Conservation (phyloP, 1,140 invertebrate genomes). For the Apis mellifera region DNA sequence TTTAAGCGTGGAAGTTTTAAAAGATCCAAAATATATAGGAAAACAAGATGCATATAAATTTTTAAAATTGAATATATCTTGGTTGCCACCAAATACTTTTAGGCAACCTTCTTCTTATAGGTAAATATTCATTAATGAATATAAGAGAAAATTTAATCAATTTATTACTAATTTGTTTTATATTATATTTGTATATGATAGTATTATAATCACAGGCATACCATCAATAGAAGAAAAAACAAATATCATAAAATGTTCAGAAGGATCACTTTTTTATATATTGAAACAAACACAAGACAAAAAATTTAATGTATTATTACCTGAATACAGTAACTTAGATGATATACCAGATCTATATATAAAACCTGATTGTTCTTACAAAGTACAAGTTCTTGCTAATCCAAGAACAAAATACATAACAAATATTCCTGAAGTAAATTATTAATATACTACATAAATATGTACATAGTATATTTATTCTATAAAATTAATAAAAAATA, state of each 20-base stretch:
- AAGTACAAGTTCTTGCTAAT: slow-evolving; percentile 72
- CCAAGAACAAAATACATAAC: slow-evolving; percentile 62
- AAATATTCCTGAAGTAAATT: slow-evolving; percentile 56
- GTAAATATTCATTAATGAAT: slow-evolving; percentile 37
- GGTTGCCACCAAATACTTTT: slow-evolving; percentile 53
- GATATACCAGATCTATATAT: slow-evolving; percentile 68
- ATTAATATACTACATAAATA: background rate
- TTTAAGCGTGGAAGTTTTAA: slow-evolving; percentile 39
- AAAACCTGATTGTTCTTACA: slow-evolving; percentile 70
- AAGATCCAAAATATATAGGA: slow-evolving; percentile 19
- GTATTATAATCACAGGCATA: slow-evolving; percentile 54
- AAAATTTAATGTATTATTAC: slow-evolving; percentile 62
- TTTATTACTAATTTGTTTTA: background rate
- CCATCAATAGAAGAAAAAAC: background rate
- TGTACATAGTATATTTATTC: background rate
- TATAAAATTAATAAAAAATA: background rate
- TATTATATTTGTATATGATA: slow-evolving; percentile 11
- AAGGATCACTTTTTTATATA: slow-evolving; percentile 65
- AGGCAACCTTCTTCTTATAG: slow-evolving; percentile 63
- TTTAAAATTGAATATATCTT: slow-evolving; percentile 67
- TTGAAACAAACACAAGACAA: slow-evolving; percentile 34
- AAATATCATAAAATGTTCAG: slow-evolving; percentile 50
- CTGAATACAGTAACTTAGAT: slow-evolving; percentile 61
- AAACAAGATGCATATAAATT: slow-evolving; percentile 5
- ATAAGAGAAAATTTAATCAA: background rate